A percentile compares a stretch with the other conserved stretches of the same genome.
Conservation (phyloP, 2,888 invertebrate genomes). For the Melanargia galathea region DNA sequence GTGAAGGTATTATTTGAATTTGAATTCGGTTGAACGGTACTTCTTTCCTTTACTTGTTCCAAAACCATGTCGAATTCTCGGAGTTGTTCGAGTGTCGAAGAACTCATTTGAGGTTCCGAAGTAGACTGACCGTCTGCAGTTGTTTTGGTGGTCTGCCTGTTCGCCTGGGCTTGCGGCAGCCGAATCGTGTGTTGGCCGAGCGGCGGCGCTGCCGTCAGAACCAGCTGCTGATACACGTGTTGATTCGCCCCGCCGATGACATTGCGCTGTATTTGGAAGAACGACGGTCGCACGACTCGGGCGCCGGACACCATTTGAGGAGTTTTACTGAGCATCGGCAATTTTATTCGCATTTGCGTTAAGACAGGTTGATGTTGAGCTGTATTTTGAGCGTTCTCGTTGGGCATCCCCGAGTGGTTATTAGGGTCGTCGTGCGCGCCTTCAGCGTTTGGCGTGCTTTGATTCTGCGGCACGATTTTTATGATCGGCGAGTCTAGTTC, state of each 20-base stretch:
- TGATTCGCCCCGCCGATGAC: conserved; percentile 82
- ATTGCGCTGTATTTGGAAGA: conserved; percentile 84
- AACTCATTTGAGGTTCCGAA: conserved; percentile 85
- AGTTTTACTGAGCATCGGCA: conserved; percentile 77
- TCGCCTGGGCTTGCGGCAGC: conserved; percentile 62
- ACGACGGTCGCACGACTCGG: conserved; percentile 79
- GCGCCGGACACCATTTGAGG: conserved; percentile 82
- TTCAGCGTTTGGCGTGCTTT: conserved; percentile 54
- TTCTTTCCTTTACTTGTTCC: conserved; percentile 90
- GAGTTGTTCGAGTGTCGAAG: conserved; percentile 89
- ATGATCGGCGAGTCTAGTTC: conserved; percentile 74
- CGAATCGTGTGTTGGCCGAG: conserved; percentile 72
- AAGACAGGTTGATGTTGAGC: conserved; percentile 73
- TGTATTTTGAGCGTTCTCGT: conserved; percentile 56
- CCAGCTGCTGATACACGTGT: conserved; percentile 77
- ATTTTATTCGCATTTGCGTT: conserved; percentile 79
- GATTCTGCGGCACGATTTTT: conserved; percentile 72
- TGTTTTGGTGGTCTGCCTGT: conserved; percentile 54
- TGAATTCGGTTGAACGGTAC: conserved; percentile 82
- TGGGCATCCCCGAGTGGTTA: conserved; percentile 51
- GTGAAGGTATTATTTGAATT: conserved; percentile 51
- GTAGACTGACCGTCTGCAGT: conserved; percentile 63
- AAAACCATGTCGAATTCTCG: conserved; percentile 91
- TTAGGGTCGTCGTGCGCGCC: conserved; percentile 59
- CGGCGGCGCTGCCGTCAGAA: conserved; percentile 74